Evolutionary conservation across 2,113 vertebrate species (phyloP).

Genomic region (Salminus brasiliensis): DNA sequence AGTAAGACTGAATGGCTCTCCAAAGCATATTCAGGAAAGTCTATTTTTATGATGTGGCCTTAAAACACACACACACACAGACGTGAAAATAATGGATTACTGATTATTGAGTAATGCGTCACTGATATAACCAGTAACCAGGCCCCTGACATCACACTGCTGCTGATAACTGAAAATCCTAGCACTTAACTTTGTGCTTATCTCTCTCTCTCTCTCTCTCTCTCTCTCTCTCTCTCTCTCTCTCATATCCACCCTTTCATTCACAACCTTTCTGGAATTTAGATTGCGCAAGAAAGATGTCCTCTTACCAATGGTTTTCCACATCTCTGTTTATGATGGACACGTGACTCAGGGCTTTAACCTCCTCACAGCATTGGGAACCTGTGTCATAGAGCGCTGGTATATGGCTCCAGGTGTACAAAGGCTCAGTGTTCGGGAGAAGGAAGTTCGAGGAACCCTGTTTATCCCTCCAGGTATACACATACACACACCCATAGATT

Average conservation of each 20-base stretch:
- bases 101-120: too few relatives aligned
- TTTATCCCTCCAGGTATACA: slow-evolving; percentile 74
- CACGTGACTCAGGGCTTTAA: slow-evolving; percentile 62
- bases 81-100: too few relatives aligned
- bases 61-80: too few relatives aligned
- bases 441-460: slow-evolving; percentile 65
- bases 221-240: background rate
- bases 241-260: background rate
- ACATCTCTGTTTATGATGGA: slow-evolving; percentile 65
- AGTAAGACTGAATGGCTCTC: too few relatives aligned
- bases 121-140: too few relatives aligned
- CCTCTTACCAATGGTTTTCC: slow-evolving; percentile 63
- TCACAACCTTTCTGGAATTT: slow-evolving; percentile 5
- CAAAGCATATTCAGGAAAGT: too few relatives aligned
- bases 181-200: too few relatives aligned
- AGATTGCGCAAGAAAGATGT: slow-evolving; percentile 74
- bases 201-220: too few relatives aligned
- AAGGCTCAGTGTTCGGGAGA: slow-evolving; percentile 60
- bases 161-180: too few relatives aligned
- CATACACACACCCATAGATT: background rate
- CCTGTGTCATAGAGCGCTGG: slow-evolving; percentile 70
- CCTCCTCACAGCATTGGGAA: slow-evolving; percentile 55
- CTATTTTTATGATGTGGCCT: too few relatives aligned
- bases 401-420: slow-evolving; percentile 73
- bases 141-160: too few relatives aligned